Percentiles rank a stretch among this genome's conserved stretches.
phyloP scores from a whole-genome alignment of 2,888 invertebrate genomes.

The Pheosia gnoma region DNA sequence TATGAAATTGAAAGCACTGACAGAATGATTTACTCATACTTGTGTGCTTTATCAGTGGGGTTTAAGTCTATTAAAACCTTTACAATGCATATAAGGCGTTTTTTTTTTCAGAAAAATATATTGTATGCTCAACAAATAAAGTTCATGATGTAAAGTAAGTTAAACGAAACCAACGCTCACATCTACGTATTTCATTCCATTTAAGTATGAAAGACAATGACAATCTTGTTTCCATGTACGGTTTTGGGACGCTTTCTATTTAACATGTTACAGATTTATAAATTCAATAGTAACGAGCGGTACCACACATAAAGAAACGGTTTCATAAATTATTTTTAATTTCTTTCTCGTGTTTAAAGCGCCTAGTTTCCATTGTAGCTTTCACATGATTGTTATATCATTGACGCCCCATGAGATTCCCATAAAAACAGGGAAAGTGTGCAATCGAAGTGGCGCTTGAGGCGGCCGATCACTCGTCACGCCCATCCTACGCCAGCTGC shows the following conservation, averaged over 20 bases:
- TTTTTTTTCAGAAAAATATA: neutral
- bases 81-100: neutral
- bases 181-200: neutral
- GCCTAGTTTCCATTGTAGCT: conserved; percentile 30
- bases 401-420: conserved; percentile 68
- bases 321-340: neutral
- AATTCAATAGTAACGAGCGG: neutral
- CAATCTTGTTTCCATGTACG: neutral
- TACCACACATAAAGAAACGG: neutral
- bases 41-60: conserved; percentile 14
- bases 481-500: conserved; percentile 68
- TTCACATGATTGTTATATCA: conserved; percentile 67
- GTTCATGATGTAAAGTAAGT: neutral
- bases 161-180: neutral
- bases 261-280: neutral
- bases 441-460: conserved; percentile 64
- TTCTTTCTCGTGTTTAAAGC: neutral
- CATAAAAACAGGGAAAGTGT: conserved; percentile 82
- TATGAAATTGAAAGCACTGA: conserved; percentile 54
- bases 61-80: conserved; percentile 23
- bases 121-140: neutral
- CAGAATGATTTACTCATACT: conserved; percentile 53
- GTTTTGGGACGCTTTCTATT: conserved; percentile 2
- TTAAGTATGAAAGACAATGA: conserved; percentile 1
- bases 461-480: conserved; percentile 67